Conservation (phyloP, 2,797 vertebrate genomes). For the Gallinago stenura region DNA sequence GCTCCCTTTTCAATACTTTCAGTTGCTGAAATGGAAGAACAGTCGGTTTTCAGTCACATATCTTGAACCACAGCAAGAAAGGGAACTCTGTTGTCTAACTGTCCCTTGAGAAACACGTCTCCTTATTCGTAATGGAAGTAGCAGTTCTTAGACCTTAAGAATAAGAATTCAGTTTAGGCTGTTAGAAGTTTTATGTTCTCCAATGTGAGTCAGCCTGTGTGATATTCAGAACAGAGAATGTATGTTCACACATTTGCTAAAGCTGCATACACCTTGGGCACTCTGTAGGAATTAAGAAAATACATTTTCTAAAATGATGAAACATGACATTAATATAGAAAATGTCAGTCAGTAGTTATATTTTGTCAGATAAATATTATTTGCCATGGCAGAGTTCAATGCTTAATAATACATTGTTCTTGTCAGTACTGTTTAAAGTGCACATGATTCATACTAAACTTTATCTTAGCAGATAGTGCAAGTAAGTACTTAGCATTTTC, state of each 20-base stretch:
- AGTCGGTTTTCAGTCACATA: background rate
- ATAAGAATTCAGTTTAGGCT: background rate
- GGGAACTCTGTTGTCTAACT: background rate
- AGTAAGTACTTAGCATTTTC: slow-evolving; percentile 46
- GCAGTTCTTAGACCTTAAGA: background rate
- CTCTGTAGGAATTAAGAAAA: slow-evolving; percentile 43
- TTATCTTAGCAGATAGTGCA: slow-evolving; percentile 53
- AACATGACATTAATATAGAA: slow-evolving; percentile 35
- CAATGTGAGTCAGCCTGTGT: background rate
- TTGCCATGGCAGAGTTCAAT: slow-evolving; percentile 34
- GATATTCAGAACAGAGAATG: background rate
- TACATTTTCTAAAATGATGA: slow-evolving; percentile 44
- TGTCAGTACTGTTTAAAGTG: slow-evolving; percentile 56
- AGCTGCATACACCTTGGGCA: background rate
- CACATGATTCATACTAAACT: slow-evolving; percentile 65
- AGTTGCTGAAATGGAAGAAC: background rate
- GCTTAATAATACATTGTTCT: slow-evolving; percentile 43
- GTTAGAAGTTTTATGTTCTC: background rate
- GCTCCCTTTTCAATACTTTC: background rate
- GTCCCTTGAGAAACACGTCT: background rate
- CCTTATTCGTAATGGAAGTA: background rate
- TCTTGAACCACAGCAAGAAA: background rate
- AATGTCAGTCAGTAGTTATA: slow-evolving; percentile 56
- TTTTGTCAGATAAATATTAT: slow-evolving; percentile 60
- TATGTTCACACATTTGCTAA: background rate